phyloP scores from a whole-genome alignment of 1,140 invertebrate genomes.

The Aleiodes sp. region DNA sequence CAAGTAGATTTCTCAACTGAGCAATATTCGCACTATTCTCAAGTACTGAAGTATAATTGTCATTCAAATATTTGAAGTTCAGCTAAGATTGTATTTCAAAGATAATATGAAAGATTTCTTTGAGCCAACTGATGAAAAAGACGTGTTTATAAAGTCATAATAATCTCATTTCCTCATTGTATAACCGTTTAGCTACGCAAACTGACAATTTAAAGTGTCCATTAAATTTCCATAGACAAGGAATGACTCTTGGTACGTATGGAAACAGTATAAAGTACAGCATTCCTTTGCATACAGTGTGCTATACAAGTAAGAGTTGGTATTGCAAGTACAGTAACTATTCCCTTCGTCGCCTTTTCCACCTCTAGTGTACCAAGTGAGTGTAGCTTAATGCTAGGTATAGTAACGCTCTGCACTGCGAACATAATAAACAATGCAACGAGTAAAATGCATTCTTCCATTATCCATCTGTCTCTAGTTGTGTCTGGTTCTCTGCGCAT shows the following conservation, averaged over 20 bases:
- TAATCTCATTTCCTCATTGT: not conserved
- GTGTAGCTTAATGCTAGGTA: slow-evolving; percentile 19
- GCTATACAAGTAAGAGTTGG: not conserved
- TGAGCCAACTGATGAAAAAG: not conserved
- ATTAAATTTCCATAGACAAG: not conserved
- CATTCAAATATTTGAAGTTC: no score
- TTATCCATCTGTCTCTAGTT: slow-evolving; percentile 35
- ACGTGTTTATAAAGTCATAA: not conserved
- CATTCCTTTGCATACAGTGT: slow-evolving; percentile 38
- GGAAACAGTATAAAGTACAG: slow-evolving; percentile 27
- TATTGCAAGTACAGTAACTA: not conserved
- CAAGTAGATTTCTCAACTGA: no score
- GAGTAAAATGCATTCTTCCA: slow-evolving; percentile 38
- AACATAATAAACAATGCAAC: slow-evolving; percentile 41
- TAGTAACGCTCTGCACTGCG: slow-evolving; percentile 29
- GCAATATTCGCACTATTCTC: no score
- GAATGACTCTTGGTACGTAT: not conserved
- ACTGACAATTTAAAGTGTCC: not conserved
- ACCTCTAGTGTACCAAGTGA: slow-evolving; percentile 21
- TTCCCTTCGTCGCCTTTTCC: slow-evolving; percentile 29
- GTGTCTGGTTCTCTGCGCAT: slow-evolving; percentile 33
- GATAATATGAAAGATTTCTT: no score
- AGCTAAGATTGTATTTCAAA: no score
- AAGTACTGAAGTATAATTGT: no score
- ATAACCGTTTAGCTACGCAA: not conserved